Percentiles rank a stretch among this genome's conserved stretches.
phyloP scores from a whole-genome alignment of 1,140 invertebrate genomes.

The Protaetia brevitarsis region DNA sequence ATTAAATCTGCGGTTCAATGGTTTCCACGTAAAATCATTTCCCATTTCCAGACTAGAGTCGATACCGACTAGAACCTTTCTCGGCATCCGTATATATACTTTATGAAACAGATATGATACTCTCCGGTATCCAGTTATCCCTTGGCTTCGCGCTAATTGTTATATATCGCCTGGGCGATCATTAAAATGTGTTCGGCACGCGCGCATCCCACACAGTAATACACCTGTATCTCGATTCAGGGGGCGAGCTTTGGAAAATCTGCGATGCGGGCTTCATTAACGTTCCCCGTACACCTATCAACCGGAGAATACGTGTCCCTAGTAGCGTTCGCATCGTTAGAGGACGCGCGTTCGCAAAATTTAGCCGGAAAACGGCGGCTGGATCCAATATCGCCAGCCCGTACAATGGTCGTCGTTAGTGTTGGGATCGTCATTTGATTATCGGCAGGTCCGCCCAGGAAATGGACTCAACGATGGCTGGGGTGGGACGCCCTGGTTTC shows the following conservation, averaged over 20 bases:
- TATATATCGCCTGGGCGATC: not conserved
- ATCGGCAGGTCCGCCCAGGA: constrained; percentile 27
- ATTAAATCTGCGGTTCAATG: too few relatives aligned
- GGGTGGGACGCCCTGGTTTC: too few relatives aligned
- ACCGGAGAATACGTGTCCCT: too few relatives aligned
- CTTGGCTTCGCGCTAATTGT: not conserved
- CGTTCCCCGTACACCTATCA: too few relatives aligned
- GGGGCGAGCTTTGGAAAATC: too few relatives aligned
- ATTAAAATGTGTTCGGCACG: not conserved
- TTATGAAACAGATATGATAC: constrained; percentile 3
- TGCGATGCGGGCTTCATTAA: too few relatives aligned
- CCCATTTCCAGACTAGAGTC: too few relatives aligned
- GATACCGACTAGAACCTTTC: too few relatives aligned
- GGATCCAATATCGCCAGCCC: not conserved
- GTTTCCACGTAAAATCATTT: too few relatives aligned
- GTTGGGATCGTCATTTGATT: constrained; percentile 31
- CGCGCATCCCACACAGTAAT: too few relatives aligned
- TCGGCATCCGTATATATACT: too few relatives aligned
- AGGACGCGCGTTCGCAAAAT: not conserved
- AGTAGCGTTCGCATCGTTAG: not conserved
- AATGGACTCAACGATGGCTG: constrained; percentile 25
- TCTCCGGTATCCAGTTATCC: not conserved
- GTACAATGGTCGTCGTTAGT: constrained; percentile 29
- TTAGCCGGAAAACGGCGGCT: not conserved
- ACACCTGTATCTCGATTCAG: too few relatives aligned